phyloP scores from a whole-genome alignment of 2,888 invertebrate genomes.

The Phlogophora meticulosa region DNA sequence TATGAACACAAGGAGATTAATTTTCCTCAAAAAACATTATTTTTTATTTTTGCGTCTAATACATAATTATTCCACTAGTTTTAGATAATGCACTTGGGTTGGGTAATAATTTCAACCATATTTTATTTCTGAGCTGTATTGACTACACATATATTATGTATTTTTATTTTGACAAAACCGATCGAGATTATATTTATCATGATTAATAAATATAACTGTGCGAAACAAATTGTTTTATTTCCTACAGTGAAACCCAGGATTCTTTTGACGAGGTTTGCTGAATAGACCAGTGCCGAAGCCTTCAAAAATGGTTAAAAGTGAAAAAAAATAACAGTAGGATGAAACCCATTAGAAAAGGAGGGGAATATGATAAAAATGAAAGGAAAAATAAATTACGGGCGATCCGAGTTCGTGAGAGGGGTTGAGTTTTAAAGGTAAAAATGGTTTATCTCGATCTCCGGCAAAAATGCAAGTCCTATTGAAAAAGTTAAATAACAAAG shows the following conservation, averaged over 20 bases:
- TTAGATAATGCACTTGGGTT: constrained; percentile 68
- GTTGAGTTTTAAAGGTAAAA: no score
- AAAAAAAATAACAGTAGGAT: no score
- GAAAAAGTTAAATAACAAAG: no score
- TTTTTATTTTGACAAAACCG: constrained; percentile 67
- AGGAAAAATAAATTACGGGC: no score
- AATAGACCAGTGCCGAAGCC: no score
- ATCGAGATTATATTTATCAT: constrained; percentile 83
- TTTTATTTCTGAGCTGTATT: constrained; percentile 49
- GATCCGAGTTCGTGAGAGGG: no score
- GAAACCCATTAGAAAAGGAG: no score
- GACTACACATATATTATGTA: constrained; percentile 46
- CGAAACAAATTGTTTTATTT: constrained; percentile 51
- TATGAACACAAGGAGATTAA: constrained; percentile 51
- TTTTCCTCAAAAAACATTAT: constrained; percentile 43
- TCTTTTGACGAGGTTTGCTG: not conserved
- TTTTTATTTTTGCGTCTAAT: constrained; percentile 61
- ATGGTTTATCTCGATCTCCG: no score
- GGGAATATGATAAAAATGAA: no score
- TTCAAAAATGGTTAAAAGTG: no score
- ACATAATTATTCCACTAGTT: constrained; percentile 69
- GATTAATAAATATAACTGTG: constrained; percentile 74
- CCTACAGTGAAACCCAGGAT: not conserved
- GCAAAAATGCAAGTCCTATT: no score
- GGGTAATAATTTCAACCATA: constrained; percentile 63